A percentile compares a stretch with the other conserved stretches of the same genome.
Evolutionary conservation across 2,888 invertebrate species (phyloP).

Genomic region (Subacronicta megacephala): DNA sequence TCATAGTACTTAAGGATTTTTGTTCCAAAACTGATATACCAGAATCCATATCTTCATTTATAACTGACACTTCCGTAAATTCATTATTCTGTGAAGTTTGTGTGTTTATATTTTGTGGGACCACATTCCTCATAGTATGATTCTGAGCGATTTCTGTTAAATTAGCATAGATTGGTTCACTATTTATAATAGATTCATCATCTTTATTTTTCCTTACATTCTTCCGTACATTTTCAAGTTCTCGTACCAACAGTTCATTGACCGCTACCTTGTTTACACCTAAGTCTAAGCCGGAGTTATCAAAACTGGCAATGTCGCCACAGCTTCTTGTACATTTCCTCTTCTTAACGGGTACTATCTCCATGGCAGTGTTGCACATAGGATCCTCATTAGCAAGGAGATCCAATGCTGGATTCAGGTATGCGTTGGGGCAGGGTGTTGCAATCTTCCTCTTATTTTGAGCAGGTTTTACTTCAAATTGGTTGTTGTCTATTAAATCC

Average conservation of each 20-base stretch:
- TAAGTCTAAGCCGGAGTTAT: slow-evolving; percentile 82
- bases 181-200: slow-evolving; percentile 13
- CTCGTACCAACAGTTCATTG: slow-evolving; percentile 78
- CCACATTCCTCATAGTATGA: slow-evolving; percentile 23
- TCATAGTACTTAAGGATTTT: slow-evolving; percentile 63
- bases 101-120: slow-evolving; percentile 11
- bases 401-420: slow-evolving; percentile 84
- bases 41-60: slow-evolving; percentile 56
- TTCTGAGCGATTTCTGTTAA: slow-evolving; percentile 47
- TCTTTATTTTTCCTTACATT: slow-evolving; percentile 63
- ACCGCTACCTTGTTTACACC: slow-evolving; percentile 77
- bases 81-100: slow-evolving; percentile 31
- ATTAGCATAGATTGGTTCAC: slow-evolving; percentile 77
- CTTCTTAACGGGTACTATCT: slow-evolving; percentile 81
- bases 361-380: slow-evolving; percentile 87
- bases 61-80: slow-evolving; percentile 48
- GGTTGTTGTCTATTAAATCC: slow-evolving; percentile 82
- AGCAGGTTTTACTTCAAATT: slow-evolving; percentile 81
- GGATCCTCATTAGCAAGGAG: slow-evolving; percentile 83
- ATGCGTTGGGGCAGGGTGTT: slow-evolving; percentile 76
- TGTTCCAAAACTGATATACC: slow-evolving; percentile 75
- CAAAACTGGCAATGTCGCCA: slow-evolving; percentile 76
- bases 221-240: slow-evolving; percentile 82
- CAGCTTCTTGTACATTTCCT: slow-evolving; percentile 79
- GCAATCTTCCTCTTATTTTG: slow-evolving; percentile 81